Evolutionary conservation across 1,140 invertebrate species (phyloP).

Genomic region (Phortica variegata): DNA sequence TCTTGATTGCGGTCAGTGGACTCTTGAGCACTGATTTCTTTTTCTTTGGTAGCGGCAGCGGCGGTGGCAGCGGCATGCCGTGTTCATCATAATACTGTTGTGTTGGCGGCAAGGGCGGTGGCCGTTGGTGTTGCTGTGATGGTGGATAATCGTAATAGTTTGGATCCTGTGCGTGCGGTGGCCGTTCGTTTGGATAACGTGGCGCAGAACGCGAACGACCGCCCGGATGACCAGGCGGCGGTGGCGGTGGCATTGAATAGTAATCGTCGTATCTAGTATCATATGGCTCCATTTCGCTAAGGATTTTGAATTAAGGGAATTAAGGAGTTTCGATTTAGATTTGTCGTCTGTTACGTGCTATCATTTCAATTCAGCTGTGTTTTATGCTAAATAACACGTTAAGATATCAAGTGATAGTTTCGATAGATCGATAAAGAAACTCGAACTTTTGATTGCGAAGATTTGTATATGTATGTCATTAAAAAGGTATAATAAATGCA

Average conservation of each 20-base stretch:
- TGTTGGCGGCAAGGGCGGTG: slow-evolving; percentile 13
- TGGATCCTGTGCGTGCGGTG: slow-evolving; percentile 35
- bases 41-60: slow-evolving; percentile 42
- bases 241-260: slow-evolving; percentile 37
- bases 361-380: no score
- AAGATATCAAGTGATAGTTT: no score
- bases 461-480: no score
- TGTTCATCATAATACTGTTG: slow-evolving; percentile 46
- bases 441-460: no score
- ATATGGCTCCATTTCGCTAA: slow-evolving; percentile 57
- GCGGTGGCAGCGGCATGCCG: slow-evolving; percentile 32
- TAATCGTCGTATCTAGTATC: slow-evolving; percentile 44
- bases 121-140: slow-evolving; percentile 18
- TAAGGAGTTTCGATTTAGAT: no score
- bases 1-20: slow-evolving; percentile 48
- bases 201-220: slow-evolving; percentile 40
- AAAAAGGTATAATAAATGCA: no score
- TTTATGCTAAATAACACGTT: no score
- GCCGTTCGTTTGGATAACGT: slow-evolving; percentile 42
- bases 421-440: no score
- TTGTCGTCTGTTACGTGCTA: no score
- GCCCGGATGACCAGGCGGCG: slow-evolving; percentile 30
- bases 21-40: slow-evolving; percentile 54
- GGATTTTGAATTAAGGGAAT: slow-evolving; percentile 29
- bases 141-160: slow-evolving; percentile 42